These are phyloP conservation scores for Rhynchonema sp. DNA, from an alignment of 2,888 invertebrate genomes.

Conservation along the genomic window DNA sequence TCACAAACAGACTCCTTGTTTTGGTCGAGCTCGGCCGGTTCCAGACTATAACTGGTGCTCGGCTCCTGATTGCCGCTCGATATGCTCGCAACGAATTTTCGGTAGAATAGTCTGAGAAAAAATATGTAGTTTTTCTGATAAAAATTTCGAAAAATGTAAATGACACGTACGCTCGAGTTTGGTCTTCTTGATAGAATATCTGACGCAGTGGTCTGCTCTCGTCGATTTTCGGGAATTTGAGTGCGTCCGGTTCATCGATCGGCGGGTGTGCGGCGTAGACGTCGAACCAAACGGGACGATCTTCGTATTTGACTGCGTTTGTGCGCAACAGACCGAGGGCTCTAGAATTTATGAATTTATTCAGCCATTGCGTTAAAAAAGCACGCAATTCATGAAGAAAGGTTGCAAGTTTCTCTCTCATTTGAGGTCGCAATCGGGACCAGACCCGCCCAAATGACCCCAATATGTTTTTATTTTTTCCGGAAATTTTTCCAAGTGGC, in stretches of 20 bases:
- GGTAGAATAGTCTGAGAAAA: no score
- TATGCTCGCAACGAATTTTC: no score
- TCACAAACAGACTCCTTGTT: no score
- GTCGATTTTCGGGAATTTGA: constrained; percentile 30
- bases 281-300: constrained; percentile 79
- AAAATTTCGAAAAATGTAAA: no score
- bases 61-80: no score
- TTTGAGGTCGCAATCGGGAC: no score
- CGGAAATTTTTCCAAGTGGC: no score
- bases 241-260: constrained; percentile 54
- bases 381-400: neutral
- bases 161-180: constrained; percentile 56
- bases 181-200: constrained; percentile 65
- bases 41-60: no score
- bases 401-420: no score
- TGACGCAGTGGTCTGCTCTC: constrained; percentile 37
- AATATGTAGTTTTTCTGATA: no score
- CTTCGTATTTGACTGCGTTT: constrained; percentile 56
- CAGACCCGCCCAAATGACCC: no score
- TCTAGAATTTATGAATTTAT: constrained; percentile 12
- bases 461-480: neutral
- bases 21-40: no score
- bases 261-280: constrained; percentile 79
- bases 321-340: constrained; percentile 42
- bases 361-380: neutral